Evolutionary conservation across 2,113 vertebrate genomes (phyloP).

Genomic region (Mellivora capensis): DNA sequence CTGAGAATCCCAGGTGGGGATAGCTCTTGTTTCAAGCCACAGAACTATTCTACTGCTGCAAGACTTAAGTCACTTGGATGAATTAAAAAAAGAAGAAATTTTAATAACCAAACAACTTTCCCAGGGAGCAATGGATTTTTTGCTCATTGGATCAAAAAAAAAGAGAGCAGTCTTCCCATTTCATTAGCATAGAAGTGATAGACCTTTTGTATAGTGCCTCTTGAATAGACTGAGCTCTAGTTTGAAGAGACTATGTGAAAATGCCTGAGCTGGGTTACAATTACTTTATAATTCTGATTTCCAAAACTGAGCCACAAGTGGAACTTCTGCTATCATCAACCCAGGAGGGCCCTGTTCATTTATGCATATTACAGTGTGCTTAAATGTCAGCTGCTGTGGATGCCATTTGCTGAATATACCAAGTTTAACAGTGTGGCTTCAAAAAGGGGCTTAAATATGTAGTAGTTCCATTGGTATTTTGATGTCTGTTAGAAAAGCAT

Average conservation of each 20-base stretch:
- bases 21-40: not conserved
- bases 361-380: not conserved
- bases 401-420: not conserved
- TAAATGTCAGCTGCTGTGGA: not conserved
- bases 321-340: not conserved
- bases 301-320: not conserved
- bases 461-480: not conserved
- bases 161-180: not conserved
- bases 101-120: not conserved
- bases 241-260: not conserved
- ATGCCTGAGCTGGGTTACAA: not conserved
- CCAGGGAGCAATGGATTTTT: not conserved
- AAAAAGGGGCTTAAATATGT: not conserved
- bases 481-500: not conserved
- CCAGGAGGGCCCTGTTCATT: not conserved
- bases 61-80: not conserved
- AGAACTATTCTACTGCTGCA: not conserved
- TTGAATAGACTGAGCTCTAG: not conserved
- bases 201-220: not conserved
- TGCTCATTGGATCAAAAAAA: not conserved
- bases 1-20: not conserved
- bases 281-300: constrained; percentile 40
- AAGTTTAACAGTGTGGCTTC: not conserved
- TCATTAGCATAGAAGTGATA: not conserved
- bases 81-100: constrained; percentile 11